A percentile compares a stretch with the other conserved stretches of the same genome.
phyloP scores from a whole-genome alignment of 2,888 invertebrate genomes.

The Drosophila bunnanda region DNA sequence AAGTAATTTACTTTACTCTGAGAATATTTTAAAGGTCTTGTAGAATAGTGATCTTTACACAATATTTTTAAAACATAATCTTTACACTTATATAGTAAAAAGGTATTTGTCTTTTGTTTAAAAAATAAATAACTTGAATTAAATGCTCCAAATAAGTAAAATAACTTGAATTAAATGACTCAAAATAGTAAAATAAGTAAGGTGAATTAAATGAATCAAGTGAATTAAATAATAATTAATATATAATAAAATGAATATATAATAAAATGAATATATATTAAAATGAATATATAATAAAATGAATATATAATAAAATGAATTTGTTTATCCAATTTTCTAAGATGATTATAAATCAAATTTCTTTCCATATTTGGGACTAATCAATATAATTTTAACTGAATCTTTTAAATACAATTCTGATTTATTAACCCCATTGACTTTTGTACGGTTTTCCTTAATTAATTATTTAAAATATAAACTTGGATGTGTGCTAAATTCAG shows the following conservation, averaged over 20 bases:
- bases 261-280: not conserved
- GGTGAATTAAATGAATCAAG: not conserved
- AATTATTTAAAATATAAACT: not conserved
- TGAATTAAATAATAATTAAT: not conserved
- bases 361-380: not conserved
- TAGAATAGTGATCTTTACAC: not conserved
- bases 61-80: not conserved
- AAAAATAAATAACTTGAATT: not conserved
- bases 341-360: not conserved
- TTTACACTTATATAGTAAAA: not conserved
- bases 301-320: not conserved
- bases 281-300: not conserved
- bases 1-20: not conserved
- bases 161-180: no score
- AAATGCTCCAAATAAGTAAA: no score
- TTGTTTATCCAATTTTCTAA: no score
- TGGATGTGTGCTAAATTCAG: slow-evolving; percentile 2
- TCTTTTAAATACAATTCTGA: not conserved
- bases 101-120: no score
- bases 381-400: not conserved
- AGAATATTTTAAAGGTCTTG: not conserved
- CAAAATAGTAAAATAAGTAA: not conserved
- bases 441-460: not conserved
- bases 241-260: not conserved
- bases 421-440: not conserved